Base-by-base conservation (phyloP, 2,113 vertebrate genomes). In the Notothenia coriiceps region DNA sequence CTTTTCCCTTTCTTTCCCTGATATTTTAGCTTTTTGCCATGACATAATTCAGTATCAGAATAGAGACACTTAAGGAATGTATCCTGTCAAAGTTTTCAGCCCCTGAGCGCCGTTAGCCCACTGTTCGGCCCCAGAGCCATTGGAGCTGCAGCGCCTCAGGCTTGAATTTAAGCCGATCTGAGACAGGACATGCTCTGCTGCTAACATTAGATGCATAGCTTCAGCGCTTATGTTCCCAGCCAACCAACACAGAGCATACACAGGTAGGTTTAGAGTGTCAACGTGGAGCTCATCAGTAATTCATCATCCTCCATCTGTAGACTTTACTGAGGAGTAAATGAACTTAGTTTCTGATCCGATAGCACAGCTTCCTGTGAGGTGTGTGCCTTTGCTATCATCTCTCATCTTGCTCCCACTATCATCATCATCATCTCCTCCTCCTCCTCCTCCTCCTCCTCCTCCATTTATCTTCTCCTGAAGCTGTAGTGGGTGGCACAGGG, bases 81-180 rank as follows among this genome's bases (percentile, higher is more conserved):
- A 40, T 40, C 35, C 6, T 40, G 35, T 40, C 35, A 6, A 40
- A 40, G 35, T 40, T 1, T 82, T 89, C 75, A 15, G 22, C 71
- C 29, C 66, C 20, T 12, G 44, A 67, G 25, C 1, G 56, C 54
- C 73, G 67, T 70, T 65, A 22, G 64, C 47, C 15, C 44, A 74
- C 77, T 49, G 89, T 75, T 80, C 29, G 55, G 59, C 67, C 52
- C 51, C 65, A 75, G 57, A 88, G 75, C 69, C 82, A 71, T 63
- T 59, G 73, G 51, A 54, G 78, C 80, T 72, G 33, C 82, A 46
- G 25, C 11, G 80, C 91, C 84, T 52, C 54, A 0, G 88, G 82
- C 86, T 62, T 59, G 68, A 85, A 84, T 80, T 74, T 33, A 82
- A 80, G 77, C 82, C 64, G 69, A 77, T 74, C 63, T 61, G 79